Conservation (phyloP, 2,113 vertebrate genomes). For the Percopsis transmontana region DNA sequence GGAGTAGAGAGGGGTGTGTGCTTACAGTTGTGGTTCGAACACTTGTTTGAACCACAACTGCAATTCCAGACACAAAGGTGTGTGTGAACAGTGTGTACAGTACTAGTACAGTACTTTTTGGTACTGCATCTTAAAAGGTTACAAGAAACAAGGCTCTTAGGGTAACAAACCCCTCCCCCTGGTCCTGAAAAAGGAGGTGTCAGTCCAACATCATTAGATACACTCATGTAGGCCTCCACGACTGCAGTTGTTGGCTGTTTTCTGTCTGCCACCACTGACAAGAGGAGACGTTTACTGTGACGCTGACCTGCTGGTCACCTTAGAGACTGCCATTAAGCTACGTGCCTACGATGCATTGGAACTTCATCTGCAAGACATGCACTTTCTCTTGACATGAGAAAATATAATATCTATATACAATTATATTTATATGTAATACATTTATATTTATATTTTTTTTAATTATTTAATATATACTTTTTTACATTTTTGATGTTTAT, state of each 20-base stretch:
- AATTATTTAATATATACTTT: too few species aligned
- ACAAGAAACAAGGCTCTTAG: neutral
- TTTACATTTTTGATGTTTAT: too few species aligned
- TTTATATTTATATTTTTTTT: too few species aligned
- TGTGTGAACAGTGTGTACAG: neutral
- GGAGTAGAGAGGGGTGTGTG: too few species aligned
- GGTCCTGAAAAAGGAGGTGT: slow-evolving; percentile 10
- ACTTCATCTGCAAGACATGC: slow-evolving; percentile 38
- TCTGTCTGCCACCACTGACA: slow-evolving; percentile 49
- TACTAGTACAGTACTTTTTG: too few species aligned
- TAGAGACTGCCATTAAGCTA: slow-evolving; percentile 20
- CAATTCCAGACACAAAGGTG: too few species aligned
- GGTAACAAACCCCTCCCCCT: neutral
- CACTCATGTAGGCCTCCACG: slow-evolving; percentile 7
- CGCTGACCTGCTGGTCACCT: slow-evolving; percentile 48
- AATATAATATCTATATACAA: too few species aligned
- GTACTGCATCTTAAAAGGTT: neutral
- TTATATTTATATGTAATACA: too few species aligned
- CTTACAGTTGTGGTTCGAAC: too few species aligned
- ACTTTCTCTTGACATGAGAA: slow-evolving; percentile 38
- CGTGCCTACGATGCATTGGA: slow-evolving; percentile 24
- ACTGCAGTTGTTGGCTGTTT: slow-evolving; percentile 54
- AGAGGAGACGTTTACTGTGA: slow-evolving; percentile 50
- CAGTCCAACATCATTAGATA: slow-evolving; percentile 29
- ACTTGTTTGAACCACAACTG: too few species aligned